Evolutionary conservation across 2,113 vertebrate species (phyloP), one percentile per base, ranked within the genome.

Genomic region (Agelaius phoeniceus): DNA sequence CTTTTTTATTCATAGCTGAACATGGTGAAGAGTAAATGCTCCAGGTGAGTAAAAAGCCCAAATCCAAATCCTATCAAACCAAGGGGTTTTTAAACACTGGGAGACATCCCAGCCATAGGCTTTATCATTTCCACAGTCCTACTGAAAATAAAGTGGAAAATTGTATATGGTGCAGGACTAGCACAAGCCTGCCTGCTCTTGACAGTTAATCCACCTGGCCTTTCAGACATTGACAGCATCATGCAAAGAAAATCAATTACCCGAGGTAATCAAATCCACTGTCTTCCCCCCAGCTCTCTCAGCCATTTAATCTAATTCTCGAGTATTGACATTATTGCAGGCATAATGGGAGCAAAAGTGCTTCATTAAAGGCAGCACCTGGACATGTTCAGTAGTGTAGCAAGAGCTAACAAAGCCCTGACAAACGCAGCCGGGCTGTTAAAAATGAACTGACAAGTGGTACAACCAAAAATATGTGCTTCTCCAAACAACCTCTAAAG

Each of bases 341-440:
- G 77, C 61, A 87, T 72, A 92, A 94, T 87, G 73, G 73, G 83
- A 92, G 73, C 33, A 15, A 35, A 95, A 94, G 52, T 49, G 79
- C 44, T 75, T 88, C 59, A 63, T 74, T 89, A 87, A 71, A 97
- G 59, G 65, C 68, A 94, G 84, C 76, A 92, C 57, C 86, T 95
- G 89, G 65, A 37, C 44, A 44, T 12, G 37, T 24, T 81, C 68
- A 71, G 23, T 31, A 48, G 68, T 1, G 19, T 9, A 44, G 59
- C 52, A 89, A 74, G 73, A 84, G 61, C 86, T 92, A 92, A 88
- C 59, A 87, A 81, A 93, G 43, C 73, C 59, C 51, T 63, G 43
- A 78, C 68, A 95, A 68, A 89, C 2, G 14, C 76, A 87, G 44
- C 57, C 5, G 4, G 20, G 62, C n/a, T 87, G 23, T 14, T 55